phyloP scores from a whole-genome alignment of 2,113 vertebrate genomes.

The Herpailurus yagouaroundi region DNA sequence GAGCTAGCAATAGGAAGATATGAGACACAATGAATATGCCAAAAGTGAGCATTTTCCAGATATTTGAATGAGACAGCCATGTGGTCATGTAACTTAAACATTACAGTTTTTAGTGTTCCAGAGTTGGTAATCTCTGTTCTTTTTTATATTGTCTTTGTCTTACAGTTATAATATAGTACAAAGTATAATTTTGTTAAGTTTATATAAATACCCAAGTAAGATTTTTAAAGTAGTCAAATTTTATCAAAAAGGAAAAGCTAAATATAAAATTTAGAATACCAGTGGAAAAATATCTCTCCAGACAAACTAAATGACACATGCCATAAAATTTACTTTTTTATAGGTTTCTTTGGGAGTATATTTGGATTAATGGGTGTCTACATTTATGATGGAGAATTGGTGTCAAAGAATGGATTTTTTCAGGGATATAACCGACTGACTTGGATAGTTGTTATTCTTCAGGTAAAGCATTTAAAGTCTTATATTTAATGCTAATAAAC shows the following conservation, averaged over 20 bases:
- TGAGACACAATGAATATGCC: neutral
- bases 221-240: neutral
- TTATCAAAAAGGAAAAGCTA: conserved; percentile 18
- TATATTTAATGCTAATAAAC: conserved; percentile 18
- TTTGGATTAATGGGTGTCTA: conserved; percentile 96
- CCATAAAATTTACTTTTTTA: conserved; percentile 58
- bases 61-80: neutral
- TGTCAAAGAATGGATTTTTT: conserved; percentile 95
- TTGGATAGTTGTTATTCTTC: conserved; percentile 95
- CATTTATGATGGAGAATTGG: conserved; percentile 93
- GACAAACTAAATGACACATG: conserved; percentile 23
- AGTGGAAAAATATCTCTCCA: neutral
- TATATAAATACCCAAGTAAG: neutral
- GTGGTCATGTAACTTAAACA: neutral
- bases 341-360: conserved; percentile 95
- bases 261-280: neutral
- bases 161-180: neutral
- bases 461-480: conserved; percentile 87
- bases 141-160: conserved; percentile 12
- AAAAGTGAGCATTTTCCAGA: neutral
- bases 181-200: neutral
- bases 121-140: neutral
- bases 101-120: neutral
- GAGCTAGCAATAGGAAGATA: neutral
- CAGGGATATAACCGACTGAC: conserved; percentile 97